Conservation (phyloP, 2,888 invertebrate genomes). For the Troilus luridus region DNA sequence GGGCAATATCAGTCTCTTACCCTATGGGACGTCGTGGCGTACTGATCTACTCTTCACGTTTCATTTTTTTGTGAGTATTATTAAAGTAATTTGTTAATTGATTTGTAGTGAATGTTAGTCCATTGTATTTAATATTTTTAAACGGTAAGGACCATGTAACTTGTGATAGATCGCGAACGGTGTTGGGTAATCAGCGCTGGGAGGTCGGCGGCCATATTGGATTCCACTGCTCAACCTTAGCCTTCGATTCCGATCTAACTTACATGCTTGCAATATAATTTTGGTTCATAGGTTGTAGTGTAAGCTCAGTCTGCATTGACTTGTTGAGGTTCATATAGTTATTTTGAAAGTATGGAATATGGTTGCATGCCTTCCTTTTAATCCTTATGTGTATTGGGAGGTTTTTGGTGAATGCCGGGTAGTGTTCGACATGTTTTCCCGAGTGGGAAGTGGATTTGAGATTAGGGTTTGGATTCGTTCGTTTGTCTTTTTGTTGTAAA, state of each 20-base stretch:
- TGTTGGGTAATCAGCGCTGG: background rate
- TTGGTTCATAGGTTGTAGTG: background rate
- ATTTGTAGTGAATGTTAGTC: background rate
- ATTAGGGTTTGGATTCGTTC: background rate
- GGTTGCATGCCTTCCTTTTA: background rate
- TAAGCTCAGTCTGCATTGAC: background rate
- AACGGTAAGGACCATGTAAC: background rate
- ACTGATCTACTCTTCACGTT: background rate
- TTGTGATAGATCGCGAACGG: background rate
- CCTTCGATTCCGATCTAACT: slow-evolving; percentile 13
- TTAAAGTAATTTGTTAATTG: background rate
- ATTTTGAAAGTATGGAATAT: background rate
- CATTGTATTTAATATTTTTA: background rate
- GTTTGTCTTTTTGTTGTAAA: background rate
- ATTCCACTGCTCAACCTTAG: slow-evolving; percentile 5
- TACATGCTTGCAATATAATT: background rate
- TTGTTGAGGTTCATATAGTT: background rate
- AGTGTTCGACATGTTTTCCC: background rate
- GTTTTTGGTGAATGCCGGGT: background rate
- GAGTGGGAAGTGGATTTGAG: background rate
- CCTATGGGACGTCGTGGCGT: background rate
- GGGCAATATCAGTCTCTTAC: slow-evolving; percentile 4
- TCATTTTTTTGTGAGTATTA: slow-evolving; percentile 11
- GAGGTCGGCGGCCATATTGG: slow-evolving; percentile 51
- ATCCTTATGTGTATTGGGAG: background rate